Evolutionary conservation across 2,888 invertebrate genomes (phyloP), one percentile per base, ranked within the genome.

Genomic region (Drosophila borealis): DNA sequence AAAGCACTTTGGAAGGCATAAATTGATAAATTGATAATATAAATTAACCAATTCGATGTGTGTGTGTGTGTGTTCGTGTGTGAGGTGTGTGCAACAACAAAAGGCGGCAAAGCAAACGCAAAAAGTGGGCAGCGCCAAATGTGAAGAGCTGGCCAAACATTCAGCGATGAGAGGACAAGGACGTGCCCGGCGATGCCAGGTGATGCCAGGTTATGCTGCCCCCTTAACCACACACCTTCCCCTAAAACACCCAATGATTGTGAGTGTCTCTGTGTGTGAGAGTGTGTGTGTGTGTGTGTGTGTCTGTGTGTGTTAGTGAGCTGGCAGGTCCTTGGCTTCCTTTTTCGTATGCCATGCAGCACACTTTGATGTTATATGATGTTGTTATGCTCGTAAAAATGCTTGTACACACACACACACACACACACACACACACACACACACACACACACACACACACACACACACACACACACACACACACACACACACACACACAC

Each of bases 1-100:
- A 81, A 84, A 81, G 73, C 78, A 84, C 82, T 88, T 84, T 88
- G 71, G 67, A 88, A 80, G 68, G 88, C 78, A 88, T 88, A 81
- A 84, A 84, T 85, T 84, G 80, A 84, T 84, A 88, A 84, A 84
- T 84, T 88, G 82, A 85, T 88, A 88, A 84, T 84, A 84, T 84
- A 84, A 84, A 88, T 88, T 84, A 84, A 88, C 85, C 86, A 81
- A 88, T 82, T 74, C 86, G 62, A 77, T 64, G 62, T 51, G 41
- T 41, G 46, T 33, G 59, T 66, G 59, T 50, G 53, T 55, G 55
- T 37, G 57, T 64, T n/a, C n/a, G 60, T 80, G 60, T 49, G 41
- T 53, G n/a, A 41, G 14, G 62, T 59, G 51, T 64, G 39, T 41
- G 55, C 14, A 62, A 68, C 73, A 77, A 77, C 64, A 75, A 67